A percentile compares a stretch with the other conserved stretches of the same genome.
Conservation (phyloP, 2,797 vertebrate genomes). For the Momotus momota region DNA sequence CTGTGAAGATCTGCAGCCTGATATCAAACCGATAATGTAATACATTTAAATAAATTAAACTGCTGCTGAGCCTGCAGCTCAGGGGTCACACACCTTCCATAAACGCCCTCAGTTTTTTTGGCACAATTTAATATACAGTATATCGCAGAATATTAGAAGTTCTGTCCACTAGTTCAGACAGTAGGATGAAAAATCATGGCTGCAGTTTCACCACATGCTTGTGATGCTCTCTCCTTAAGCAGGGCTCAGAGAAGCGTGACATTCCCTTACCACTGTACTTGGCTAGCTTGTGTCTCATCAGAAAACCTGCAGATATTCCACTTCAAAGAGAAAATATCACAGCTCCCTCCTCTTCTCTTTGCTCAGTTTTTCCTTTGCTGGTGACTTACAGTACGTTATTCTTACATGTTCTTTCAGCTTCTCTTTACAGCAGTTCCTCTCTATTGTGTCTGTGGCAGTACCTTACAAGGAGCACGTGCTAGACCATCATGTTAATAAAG, state of each 20-base stretch:
- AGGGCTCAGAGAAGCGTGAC: not conserved
- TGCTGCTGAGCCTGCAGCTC: not conserved
- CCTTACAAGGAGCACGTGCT: not conserved
- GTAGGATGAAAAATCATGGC: not conserved
- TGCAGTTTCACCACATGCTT: not conserved
- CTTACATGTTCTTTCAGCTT: not conserved
- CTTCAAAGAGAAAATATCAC: constrained; percentile 1
- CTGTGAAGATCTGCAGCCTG: not conserved
- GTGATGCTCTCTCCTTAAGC: not conserved
- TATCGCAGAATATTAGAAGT: not conserved
- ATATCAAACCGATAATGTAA: not conserved
- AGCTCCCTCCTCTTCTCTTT: not conserved
- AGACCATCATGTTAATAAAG: not conserved
- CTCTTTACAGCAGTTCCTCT: not conserved
- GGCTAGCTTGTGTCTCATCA: not conserved
- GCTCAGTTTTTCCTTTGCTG: not conserved
- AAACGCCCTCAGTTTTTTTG: not conserved
- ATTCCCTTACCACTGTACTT: not conserved
- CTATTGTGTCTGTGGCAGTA: not conserved
- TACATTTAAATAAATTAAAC: not conserved
- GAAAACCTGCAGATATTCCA: not conserved
- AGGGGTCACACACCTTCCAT: not conserved
- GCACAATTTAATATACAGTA: not conserved
- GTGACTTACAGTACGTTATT: not conserved
- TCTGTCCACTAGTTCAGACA: not conserved